A percentile compares a stretch with the other conserved stretches of the same genome.
These are phyloP conservation scores for Drosophila sturtevanti DNA, from an alignment of 1,140 invertebrate genomes.

Conservation along the genomic window DNA sequence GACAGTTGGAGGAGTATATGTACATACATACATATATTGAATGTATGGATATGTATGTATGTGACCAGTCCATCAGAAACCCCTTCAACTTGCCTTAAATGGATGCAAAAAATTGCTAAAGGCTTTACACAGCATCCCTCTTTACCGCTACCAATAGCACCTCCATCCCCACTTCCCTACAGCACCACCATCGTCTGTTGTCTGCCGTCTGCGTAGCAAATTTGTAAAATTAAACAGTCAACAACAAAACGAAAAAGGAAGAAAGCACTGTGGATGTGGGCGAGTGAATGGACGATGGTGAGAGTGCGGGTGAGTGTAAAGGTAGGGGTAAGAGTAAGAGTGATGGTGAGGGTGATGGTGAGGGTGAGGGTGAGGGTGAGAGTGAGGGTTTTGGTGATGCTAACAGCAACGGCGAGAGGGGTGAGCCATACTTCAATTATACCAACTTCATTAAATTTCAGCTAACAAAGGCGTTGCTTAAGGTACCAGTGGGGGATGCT, in stretches of 20 bases:
- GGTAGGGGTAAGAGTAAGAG: not conserved
- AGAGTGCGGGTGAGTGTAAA: not conserved
- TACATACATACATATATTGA: too few species aligned
- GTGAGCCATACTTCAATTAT: constrained; percentile 76
- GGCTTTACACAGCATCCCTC: constrained; percentile 49
- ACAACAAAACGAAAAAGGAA: constrained; percentile 38
- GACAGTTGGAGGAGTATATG: constrained; percentile 4
- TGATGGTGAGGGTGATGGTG: constrained; percentile 7
- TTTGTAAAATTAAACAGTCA: constrained; percentile 81
- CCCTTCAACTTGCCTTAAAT: constrained; percentile 68
- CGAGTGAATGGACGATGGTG: constrained; percentile 11
- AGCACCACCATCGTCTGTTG: constrained; percentile 14
- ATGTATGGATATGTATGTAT: not conserved
- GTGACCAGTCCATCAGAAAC: constrained; percentile 36
- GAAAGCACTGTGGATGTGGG: constrained; percentile 3
- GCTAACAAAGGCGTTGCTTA: constrained; percentile 76
- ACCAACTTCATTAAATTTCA: constrained; percentile 82
- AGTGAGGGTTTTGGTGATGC: not conserved
- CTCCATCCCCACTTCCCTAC: not conserved
- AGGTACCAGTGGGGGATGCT: constrained; percentile 23
- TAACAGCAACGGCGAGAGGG: constrained; percentile 7
- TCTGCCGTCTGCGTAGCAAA: constrained; percentile 76
- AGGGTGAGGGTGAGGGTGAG: not conserved
- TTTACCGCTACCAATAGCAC: too few species aligned
- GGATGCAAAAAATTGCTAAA: constrained; percentile 68